phyloP scores from a whole-genome alignment of 1,140 invertebrate species.

The Papilio helenus region DNA sequence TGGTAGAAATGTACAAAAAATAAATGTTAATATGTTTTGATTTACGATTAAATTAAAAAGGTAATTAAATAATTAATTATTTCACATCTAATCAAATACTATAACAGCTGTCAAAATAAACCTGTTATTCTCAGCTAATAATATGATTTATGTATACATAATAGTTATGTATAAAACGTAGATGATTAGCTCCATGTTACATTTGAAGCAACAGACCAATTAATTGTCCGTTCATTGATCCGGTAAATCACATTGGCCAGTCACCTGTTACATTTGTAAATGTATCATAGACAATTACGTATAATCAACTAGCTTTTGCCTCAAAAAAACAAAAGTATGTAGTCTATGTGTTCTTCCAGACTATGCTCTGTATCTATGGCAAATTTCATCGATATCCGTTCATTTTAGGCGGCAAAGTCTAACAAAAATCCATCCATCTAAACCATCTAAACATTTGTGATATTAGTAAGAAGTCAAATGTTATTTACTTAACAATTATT shows the following conservation, averaged over 20 bases:
- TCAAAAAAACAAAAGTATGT: no score
- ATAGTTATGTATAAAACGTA: neutral
- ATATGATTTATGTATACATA: neutral
- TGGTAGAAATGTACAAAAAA: neutral
- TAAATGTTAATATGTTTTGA: neutral
- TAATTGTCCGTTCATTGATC: constrained; percentile 4
- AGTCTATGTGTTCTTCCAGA: neutral
- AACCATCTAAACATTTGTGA: no score
- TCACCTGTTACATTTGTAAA: neutral
- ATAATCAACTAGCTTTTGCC: neutral
- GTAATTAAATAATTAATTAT: no score
- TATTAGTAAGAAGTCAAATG: no score
- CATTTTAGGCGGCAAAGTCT: no score
- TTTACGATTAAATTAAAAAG: neutral
- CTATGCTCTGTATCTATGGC: no score
- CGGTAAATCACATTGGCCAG: neutral
- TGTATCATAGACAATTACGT: neutral
- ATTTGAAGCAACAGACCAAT: neutral
- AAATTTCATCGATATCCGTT: no score
- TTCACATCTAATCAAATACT: neutral
- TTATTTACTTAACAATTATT: no score
- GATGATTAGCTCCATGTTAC: constrained; percentile 6
- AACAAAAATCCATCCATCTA: no score
- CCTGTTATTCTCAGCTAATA: neutral
- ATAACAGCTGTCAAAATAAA: neutral